Evolutionary conservation across 2,113 vertebrate species (phyloP).

Genomic region (Phodopus roborovskii): DNA sequence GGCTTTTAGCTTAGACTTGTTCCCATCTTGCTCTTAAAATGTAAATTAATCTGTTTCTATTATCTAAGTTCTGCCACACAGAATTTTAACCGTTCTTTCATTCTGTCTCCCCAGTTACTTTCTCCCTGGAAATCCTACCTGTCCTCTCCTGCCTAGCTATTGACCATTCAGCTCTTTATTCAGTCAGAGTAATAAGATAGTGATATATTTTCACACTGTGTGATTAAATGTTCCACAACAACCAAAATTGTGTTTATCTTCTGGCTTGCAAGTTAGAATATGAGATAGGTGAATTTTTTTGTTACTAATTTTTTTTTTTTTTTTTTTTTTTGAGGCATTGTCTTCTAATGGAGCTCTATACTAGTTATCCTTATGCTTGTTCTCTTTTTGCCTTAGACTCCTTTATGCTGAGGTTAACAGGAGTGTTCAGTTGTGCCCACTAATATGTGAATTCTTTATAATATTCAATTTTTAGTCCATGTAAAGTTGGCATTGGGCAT

Average conservation of each 20-base stretch:
- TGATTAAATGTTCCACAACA: neutral
- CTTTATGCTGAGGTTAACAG: neutral
- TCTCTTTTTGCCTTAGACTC: neutral
- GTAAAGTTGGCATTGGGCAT: neutral
- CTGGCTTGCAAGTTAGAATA: slow-evolving; percentile 30
- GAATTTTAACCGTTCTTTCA: neutral
- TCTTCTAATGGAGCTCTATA: neutral
- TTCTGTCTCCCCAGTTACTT: neutral
- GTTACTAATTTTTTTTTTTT: neutral
- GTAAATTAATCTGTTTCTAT: neutral
- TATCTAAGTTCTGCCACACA: neutral
- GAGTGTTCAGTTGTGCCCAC: neutral
- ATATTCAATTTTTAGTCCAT: neutral
- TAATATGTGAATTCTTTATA: neutral
- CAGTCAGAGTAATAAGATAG: neutral
- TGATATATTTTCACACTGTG: neutral
- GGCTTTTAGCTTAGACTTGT: neutral
- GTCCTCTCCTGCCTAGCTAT: neutral
- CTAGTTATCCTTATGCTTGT: neutral
- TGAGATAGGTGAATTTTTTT: neutral
- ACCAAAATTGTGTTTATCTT: neutral
- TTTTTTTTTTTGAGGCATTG: neutral
- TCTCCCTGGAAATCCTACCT: neutral
- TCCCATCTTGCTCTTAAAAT: neutral
- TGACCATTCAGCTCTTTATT: neutral